These are phyloP conservation scores for Bubo blakistoni DNA, from an alignment of 2,113 vertebrate species.

Conservation along the genomic window DNA sequence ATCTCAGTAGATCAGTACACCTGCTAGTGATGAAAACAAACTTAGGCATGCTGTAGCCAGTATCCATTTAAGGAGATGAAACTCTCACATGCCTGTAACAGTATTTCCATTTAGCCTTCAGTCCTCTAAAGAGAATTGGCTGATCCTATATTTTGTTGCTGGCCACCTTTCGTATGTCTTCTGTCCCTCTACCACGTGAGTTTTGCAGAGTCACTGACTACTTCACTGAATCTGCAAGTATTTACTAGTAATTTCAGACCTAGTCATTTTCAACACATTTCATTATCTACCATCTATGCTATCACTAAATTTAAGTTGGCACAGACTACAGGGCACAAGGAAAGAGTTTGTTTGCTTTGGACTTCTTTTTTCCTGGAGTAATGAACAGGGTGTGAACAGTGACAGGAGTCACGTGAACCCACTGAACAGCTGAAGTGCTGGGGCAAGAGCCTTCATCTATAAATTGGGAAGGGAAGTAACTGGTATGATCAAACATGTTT, in stretches of 20 bases:
- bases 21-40: background rate
- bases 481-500: background rate
- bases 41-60: background rate
- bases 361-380: background rate
- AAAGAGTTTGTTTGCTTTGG: background rate
- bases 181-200: background rate
- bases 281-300: background rate
- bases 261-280: background rate
- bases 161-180: background rate
- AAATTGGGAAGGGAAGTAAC: background rate
- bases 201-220: background rate
- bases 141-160: background rate
- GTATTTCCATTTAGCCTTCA: background rate
- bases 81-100: rapidly evolving
- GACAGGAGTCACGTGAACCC: background rate
- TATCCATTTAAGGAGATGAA: background rate
- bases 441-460: background rate
- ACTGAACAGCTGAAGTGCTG: background rate
- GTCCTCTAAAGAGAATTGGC: background rate
- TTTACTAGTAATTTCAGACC: background rate
- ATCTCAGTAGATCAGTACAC: background rate
- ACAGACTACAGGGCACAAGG: background rate
- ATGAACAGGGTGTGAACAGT: background rate
- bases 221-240: background rate
- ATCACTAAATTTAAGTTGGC: background rate